Evolutionary conservation across 2,113 vertebrate genomes (phyloP).

Genomic region (Guaruba guarouba): DNA sequence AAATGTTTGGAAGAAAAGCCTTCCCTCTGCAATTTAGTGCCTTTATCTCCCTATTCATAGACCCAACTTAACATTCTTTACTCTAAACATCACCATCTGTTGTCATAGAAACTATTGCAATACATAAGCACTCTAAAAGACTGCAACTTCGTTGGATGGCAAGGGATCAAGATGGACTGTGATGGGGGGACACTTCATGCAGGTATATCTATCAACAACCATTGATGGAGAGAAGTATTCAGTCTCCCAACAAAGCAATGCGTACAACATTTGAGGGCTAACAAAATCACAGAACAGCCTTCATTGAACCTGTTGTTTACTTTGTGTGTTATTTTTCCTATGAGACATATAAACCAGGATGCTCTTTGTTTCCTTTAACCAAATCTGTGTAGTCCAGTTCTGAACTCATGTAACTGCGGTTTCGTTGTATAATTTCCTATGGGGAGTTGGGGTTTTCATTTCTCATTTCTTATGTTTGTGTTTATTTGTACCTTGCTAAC

Average conservation of each 20-base stretch:
- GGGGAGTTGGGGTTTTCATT: not conserved
- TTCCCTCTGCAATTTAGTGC: constrained; percentile 19
- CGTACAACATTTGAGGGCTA: not conserved
- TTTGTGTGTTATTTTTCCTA: constrained; percentile 15
- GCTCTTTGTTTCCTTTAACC: constrained; percentile 25
- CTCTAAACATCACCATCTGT: constrained; percentile 73
- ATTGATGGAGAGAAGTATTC: not conserved
- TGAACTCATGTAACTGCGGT: not conserved
- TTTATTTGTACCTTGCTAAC: constrained; percentile 26
- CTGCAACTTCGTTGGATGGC: constrained; percentile 67
- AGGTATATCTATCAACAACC: constrained; percentile 13
- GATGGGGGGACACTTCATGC: constrained; percentile 34
- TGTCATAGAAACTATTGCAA: constrained; percentile 76
- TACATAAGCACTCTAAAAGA: constrained; percentile 67
- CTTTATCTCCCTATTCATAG: constrained; percentile 68
- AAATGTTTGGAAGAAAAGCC: constrained; percentile 36
- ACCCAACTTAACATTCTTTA: constrained; percentile 69
- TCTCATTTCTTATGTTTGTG: not conserved
- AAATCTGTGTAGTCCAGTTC: not conserved
- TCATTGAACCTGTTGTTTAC: constrained; percentile 46
- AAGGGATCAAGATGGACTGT: constrained; percentile 62
- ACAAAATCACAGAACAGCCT: not conserved
- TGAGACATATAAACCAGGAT: constrained; percentile 7
- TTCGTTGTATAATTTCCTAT: not conserved
- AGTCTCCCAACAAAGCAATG: not conserved